These are phyloP conservation scores for Cebus imitator DNA, from an alignment of 2,113 vertebrate species.

Conservation along the genomic window DNA sequence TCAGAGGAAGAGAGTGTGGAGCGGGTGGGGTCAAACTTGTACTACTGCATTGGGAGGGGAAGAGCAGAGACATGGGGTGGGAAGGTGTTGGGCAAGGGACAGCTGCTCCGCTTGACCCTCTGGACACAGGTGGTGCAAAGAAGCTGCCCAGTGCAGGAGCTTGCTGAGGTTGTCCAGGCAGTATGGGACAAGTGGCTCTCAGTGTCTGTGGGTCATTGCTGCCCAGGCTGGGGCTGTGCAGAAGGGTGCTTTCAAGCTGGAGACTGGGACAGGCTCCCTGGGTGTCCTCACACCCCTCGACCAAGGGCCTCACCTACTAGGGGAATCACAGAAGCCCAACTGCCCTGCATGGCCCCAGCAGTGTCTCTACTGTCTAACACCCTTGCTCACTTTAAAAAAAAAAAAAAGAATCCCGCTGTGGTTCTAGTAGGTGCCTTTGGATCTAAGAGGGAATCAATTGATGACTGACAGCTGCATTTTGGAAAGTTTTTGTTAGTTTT, in stretches of 20 bases:
- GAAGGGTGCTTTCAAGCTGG: too few species aligned
- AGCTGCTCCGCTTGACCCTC: not conserved
- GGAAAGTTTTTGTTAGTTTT: not conserved
- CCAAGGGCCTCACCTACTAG: not conserved
- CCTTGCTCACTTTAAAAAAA: not conserved
- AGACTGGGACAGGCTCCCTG: not conserved
- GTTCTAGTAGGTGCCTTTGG: too few species aligned
- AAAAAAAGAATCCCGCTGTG: not conserved
- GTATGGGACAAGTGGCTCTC: not conserved
- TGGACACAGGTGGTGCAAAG: rapidly evolving
- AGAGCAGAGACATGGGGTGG: rapidly evolving
- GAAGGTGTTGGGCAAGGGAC: not conserved
- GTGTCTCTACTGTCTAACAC: not conserved
- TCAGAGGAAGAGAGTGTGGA: not conserved
- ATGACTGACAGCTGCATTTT: too few species aligned
- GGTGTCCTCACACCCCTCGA: not conserved
- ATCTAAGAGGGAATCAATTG: too few species aligned
- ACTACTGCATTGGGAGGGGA: too few species aligned
- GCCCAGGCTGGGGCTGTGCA: too few species aligned
- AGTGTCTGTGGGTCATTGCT: not conserved
- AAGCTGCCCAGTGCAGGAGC: rapidly evolving
- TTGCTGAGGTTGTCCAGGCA: not conserved
- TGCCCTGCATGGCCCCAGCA: rapidly evolving
- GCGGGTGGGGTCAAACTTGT: not conserved
- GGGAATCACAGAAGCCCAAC: not conserved